phyloP scores from a whole-genome alignment of 2,888 invertebrate genomes.

The Eilema depressum region DNA sequence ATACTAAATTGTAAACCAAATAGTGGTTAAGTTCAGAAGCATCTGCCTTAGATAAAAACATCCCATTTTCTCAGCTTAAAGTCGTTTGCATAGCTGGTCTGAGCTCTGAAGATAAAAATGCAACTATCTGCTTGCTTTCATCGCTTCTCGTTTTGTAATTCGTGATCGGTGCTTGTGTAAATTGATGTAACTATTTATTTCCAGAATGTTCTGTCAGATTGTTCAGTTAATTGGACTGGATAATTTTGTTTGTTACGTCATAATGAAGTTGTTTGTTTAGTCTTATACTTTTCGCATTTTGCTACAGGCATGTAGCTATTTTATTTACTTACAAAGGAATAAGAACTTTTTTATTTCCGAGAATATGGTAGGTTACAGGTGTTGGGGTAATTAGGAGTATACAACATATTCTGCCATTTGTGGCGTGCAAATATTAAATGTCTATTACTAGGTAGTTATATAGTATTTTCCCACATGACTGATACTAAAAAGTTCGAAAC shows the following conservation, averaged over 20 bases:
- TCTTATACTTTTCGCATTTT: background rate
- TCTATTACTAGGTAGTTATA: too few relatives aligned
- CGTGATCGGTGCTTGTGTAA: slow-evolving; percentile 35
- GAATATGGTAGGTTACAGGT: too few relatives aligned
- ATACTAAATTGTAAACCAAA: slow-evolving; percentile 79
- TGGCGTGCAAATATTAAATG: too few relatives aligned
- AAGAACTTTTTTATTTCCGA: too few relatives aligned
- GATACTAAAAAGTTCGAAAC: too few relatives aligned
- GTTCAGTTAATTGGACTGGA: slow-evolving; percentile 28
- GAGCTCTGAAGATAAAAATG: slow-evolving; percentile 63
- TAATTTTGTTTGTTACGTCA: slow-evolving; percentile 1
- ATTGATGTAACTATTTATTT: slow-evolving; percentile 42
- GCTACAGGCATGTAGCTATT: background rate
- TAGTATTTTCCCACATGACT: too few relatives aligned
- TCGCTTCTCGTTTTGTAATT: slow-evolving; percentile 43
- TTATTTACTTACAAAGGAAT: background rate
- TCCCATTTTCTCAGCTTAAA: slow-evolving; percentile 59
- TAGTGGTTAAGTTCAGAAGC: slow-evolving; percentile 60
- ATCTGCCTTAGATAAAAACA: slow-evolving; percentile 69
- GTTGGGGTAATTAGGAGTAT: too few relatives aligned
- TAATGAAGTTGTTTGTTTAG: background rate
- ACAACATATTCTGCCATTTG: too few relatives aligned
- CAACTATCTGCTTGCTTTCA: slow-evolving; percentile 62
- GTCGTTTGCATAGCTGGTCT: slow-evolving; percentile 68
- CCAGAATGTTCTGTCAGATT: slow-evolving; percentile 23